Evolutionary conservation across 2,113 vertebrate species (phyloP), one percentile per base, ranked within the genome.

Genomic region (Heterocephalus glaber): DNA sequence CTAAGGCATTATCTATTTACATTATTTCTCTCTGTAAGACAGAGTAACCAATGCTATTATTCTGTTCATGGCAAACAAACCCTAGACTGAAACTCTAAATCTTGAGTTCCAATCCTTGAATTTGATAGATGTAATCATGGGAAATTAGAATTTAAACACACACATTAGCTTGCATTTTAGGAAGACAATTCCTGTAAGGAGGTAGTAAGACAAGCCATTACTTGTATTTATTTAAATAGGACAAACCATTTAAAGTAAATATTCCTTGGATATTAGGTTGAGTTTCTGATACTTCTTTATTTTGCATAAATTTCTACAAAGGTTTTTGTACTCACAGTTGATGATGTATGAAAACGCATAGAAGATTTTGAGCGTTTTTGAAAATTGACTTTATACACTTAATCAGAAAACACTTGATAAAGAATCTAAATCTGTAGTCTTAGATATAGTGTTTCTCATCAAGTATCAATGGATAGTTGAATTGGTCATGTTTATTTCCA

Each of bases 21-120:
- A 26, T 96, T 91, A 86, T 87, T 96, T 97, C 52, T 96, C 35
- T 93, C 70, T 58, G 3, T 4, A 81, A 89, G 38, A 79, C 30
- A 76, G 58, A 86, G 1, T 14, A 38, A 22, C 58, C 41, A 74
- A 49, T 86, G 56, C 52, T 72, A 68, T 87, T 79, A 70, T 92
- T 90, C 41, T 92, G 81, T 26, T 85, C 76, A 92, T 82, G 52
- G 87, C 19, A 90, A 61, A 61, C 89, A 16, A 68, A 77, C n/a
- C 28, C 4, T 28, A 47, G 61, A 14, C 47, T 85, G 22, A 83
- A 24, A 84, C 26, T 96, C 22, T 92, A 93, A 90, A 92, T 94
- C 81, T 86, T 66, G 41, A 95, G 38, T 95, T 95, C 61, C 38
- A 89, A 68, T 94, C 35, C 72, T 86, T 22, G 2, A 63, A 38